Conservation (phyloP, 2,113 vertebrate genomes). For the Diadophis punctatus region DNA sequence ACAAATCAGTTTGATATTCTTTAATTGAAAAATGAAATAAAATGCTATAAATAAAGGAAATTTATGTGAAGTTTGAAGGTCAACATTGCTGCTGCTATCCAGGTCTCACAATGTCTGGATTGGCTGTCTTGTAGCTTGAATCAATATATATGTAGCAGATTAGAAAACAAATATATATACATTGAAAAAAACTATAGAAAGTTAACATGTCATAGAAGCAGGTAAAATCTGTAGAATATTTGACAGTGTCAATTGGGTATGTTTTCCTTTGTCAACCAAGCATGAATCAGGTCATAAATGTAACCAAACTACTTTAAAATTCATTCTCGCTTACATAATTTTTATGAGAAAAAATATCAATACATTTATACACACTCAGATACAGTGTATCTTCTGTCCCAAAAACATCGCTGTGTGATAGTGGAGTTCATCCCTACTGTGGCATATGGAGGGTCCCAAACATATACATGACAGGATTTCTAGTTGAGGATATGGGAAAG, state of each 20-base stretch:
- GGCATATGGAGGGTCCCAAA: neutral
- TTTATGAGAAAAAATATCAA: neutral
- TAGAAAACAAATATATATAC: neutral
- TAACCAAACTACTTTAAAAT: neutral
- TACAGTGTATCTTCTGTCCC: neutral
- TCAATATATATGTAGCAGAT: neutral
- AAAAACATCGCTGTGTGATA: neutral
- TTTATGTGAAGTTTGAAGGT: neutral
- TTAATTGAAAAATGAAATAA: neutral
- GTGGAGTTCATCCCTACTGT: neutral
- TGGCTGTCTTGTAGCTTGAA: neutral
- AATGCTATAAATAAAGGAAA: neutral
- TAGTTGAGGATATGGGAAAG: neutral
- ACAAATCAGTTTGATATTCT: neutral
- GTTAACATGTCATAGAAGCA: neutral
- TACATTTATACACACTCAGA: neutral
- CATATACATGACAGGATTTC: neutral
- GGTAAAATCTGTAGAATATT: neutral
- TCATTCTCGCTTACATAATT: neutral
- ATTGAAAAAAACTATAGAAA: neutral
- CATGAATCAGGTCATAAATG: neutral
- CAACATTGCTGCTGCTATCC: neutral
- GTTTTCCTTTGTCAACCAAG: slow-evolving; percentile 8
- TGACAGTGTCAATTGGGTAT: neutral
- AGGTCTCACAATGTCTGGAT: neutral